A percentile compares a stretch with the other conserved stretches of the same genome.
Evolutionary conservation across 2,888 invertebrate species (phyloP).

Genomic region (Epicampocera succincta): DNA sequence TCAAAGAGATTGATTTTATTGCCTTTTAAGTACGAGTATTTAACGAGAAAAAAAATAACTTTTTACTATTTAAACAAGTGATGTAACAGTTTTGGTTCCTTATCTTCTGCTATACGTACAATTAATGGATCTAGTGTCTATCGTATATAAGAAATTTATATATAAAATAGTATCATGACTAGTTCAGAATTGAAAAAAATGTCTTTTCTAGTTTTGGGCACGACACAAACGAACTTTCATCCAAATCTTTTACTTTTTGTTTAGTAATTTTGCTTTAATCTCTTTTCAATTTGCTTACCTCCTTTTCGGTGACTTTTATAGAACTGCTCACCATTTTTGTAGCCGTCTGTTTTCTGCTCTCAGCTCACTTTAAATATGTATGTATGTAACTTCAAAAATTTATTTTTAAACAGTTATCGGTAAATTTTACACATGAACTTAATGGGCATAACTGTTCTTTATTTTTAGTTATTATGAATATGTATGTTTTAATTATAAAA

Average conservation of each 20-base stretch:
- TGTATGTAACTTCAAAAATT: slow-evolving; percentile 11
- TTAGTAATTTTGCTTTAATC: neutral
- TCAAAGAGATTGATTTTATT: too few relatives aligned
- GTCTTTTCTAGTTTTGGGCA: too few relatives aligned
- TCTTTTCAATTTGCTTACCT: slow-evolving; percentile 70
- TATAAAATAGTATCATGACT: too few relatives aligned
- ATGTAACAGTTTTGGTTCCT: too few relatives aligned
- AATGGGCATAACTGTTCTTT: slow-evolving; percentile 41
- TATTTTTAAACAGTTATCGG: slow-evolving; percentile 1
- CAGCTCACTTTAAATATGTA: slow-evolving; percentile 1
- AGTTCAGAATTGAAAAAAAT: too few relatives aligned
- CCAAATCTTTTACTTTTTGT: neutral
- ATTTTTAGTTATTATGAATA: slow-evolving; percentile 17
- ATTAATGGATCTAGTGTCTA: too few relatives aligned
- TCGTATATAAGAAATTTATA: too few relatives aligned
- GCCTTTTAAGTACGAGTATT: too few relatives aligned
- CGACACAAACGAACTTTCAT: too few relatives aligned
- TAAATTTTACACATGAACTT: slow-evolving; percentile 26
- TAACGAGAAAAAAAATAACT: too few relatives aligned
- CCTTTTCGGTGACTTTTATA: slow-evolving; percentile 74
- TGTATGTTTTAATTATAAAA: slow-evolving; percentile 20
- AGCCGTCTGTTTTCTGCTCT: neutral
- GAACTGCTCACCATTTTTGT: slow-evolving; percentile 75
- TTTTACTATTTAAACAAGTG: too few relatives aligned
- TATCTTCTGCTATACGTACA: too few relatives aligned